Evolutionary conservation across 2,888 invertebrate species (phyloP).

Genomic region (Limulus polyphemus): DNA sequence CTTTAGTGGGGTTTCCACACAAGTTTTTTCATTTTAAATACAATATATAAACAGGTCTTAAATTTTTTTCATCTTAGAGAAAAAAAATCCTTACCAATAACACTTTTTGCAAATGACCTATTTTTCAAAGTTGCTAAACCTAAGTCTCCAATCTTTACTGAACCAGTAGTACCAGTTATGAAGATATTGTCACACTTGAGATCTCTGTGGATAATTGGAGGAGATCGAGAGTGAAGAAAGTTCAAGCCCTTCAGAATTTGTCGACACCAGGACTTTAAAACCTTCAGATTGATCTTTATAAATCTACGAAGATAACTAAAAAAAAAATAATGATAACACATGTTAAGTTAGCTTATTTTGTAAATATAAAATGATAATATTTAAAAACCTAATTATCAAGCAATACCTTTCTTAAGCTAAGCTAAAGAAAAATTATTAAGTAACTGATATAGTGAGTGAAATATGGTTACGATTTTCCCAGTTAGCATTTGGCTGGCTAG

Average conservation of each 20-base stretch:
- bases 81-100: conserved; percentile 48
- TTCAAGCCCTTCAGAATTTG: conserved; percentile 93
- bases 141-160: conserved; percentile 97
- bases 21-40: too few relatives aligned
- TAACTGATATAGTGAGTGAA: too few relatives aligned
- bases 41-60: too few relatives aligned
- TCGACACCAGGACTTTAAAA: conserved; percentile 96
- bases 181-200: conserved; percentile 99
- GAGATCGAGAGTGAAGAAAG: conserved; percentile 89
- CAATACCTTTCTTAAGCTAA: too few relatives aligned
- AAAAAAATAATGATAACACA: neutral
- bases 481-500: too few relatives aligned
- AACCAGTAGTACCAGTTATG: conserved; percentile 97
- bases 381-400: too few relatives aligned
- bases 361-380: too few relatives aligned
- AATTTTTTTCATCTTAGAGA: too few relatives aligned
- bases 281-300: conserved; percentile 94
- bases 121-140: conserved; percentile 97
- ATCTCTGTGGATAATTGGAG: conserved; percentile 93
- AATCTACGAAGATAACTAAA: conserved; percentile 83
- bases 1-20: too few relatives aligned
- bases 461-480: too few relatives aligned
- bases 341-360: too few relatives aligned
- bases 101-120: conserved; percentile 96
- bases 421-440: too few relatives aligned